phyloP scores from a whole-genome alignment of 2,113 vertebrate genomes.

The Nesogale talazaci region DNA sequence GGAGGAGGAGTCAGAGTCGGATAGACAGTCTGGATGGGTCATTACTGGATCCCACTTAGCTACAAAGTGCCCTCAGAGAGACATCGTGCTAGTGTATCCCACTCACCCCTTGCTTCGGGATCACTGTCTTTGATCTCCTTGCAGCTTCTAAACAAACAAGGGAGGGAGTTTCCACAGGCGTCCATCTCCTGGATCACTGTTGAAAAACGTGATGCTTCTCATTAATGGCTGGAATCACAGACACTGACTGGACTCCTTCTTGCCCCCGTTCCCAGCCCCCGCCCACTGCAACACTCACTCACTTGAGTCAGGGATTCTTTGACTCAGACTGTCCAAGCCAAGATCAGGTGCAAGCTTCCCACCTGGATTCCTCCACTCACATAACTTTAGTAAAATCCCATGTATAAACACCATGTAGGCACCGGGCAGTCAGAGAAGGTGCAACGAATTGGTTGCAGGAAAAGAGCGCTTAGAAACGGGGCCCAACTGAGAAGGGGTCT shows the following conservation, averaged over 20 bases:
- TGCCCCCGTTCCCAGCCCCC: background rate
- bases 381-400: background rate
- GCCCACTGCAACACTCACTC: background rate
- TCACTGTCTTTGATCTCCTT: background rate
- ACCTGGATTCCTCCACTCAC: background rate
- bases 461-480: background rate
- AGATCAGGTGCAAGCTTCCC: background rate
- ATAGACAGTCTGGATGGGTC: too few relatives aligned
- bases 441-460: background rate
- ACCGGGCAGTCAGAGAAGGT: background rate
- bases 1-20: background rate
- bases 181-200: fast-evolving
- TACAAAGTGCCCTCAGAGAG: background rate
- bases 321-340: background rate
- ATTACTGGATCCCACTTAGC: background rate
- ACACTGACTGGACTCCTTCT: background rate
- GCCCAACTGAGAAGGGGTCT: background rate
- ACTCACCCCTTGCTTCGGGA: background rate
- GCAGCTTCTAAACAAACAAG: background rate
- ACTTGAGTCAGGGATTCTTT: background rate
- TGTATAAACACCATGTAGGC: background rate
- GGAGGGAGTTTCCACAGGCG: background rate
- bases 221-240: background rate
- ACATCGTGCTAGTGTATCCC: background rate
- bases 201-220: background rate